Percentiles rank a stretch among this genome's conserved stretches.
phyloP scores from a whole-genome alignment of 1,140 invertebrate species.

The Bombus affinis region DNA sequence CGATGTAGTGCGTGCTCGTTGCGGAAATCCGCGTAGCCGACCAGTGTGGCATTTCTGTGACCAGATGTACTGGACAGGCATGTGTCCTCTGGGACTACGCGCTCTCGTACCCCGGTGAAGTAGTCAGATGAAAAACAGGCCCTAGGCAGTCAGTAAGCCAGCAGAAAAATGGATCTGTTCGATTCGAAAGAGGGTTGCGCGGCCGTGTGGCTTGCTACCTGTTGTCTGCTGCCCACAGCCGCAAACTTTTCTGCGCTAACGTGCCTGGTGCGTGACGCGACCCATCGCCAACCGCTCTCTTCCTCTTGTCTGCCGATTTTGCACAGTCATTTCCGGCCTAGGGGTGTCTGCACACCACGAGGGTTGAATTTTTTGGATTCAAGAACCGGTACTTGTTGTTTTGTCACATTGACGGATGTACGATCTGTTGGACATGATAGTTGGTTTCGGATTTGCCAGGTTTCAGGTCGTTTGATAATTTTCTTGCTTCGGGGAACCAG shows the following conservation, averaged over 20 bases:
- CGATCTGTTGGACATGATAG: too few species aligned
- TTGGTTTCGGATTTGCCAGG: neutral
- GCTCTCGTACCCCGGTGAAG: slow-evolving; percentile 12
- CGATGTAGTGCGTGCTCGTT: neutral
- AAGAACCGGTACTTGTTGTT: slow-evolving; percentile 11
- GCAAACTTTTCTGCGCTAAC: neutral
- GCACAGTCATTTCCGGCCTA: neutral
- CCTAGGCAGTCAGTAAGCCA: slow-evolving; percentile 16
- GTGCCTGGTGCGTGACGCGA: slow-evolving; percentile 17
- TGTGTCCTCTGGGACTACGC: neutral
- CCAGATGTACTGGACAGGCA: slow-evolving; percentile 7
- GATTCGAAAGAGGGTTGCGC: neutral
- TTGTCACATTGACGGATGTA: too few species aligned
- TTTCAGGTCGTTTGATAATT: neutral
- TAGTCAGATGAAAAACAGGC: neutral
- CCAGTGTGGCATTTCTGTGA: slow-evolving; percentile 28
- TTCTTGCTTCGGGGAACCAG: neutral
- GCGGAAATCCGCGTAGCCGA: neutral
- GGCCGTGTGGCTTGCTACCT: slow-evolving; percentile 31
- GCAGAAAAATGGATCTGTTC: neutral
- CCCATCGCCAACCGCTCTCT: neutral
- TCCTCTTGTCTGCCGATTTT: neutral
- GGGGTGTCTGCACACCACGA: neutral
- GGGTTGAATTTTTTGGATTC: neutral
- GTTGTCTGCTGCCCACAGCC: neutral